These are phyloP conservation scores for Caenorhabditis auriculariae DNA, from an alignment of 2,888 invertebrate genomes.

Conservation along the genomic window DNA sequence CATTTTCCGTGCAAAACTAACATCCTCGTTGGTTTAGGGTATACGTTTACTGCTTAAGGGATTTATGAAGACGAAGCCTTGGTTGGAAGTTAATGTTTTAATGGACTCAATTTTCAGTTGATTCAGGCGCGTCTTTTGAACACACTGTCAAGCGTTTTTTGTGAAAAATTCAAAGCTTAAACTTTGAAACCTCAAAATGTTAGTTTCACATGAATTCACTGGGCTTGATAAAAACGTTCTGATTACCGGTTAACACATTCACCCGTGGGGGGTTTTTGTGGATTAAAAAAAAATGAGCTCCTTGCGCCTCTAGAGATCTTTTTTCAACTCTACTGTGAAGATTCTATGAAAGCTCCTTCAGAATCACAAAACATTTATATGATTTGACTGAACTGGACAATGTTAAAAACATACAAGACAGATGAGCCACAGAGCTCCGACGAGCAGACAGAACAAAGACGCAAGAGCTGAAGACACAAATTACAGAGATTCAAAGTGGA, in stretches of 20 bases:
- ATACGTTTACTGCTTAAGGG: background rate
- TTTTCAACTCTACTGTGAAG: too few relatives aligned
- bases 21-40: background rate
- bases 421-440: background rate
- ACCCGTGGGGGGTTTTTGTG: too few relatives aligned
- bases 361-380: conserved; percentile 1
- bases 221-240: conserved; percentile 4
- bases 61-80: too few relatives aligned
- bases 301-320: too few relatives aligned
- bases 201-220: conserved; percentile 6
- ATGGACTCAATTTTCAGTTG: too few relatives aligned
- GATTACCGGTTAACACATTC: too few relatives aligned
- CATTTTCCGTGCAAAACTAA: too few relatives aligned
- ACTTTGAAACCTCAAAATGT: conserved; percentile 21
- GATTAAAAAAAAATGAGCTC: too few relatives aligned
- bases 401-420: conserved; percentile 6
- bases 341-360: conserved; percentile 3
- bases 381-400: conserved; percentile 10
- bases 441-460: background rate
- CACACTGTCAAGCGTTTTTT: too few relatives aligned
- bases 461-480: background rate
- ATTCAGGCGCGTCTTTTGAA: too few relatives aligned
- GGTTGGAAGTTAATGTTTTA: too few relatives aligned
- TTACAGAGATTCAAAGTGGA: background rate
- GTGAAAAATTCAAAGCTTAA: too few relatives aligned